phyloP scores from a whole-genome alignment of 2,888 invertebrate species.

The Zygothrica quintamaculata region DNA sequence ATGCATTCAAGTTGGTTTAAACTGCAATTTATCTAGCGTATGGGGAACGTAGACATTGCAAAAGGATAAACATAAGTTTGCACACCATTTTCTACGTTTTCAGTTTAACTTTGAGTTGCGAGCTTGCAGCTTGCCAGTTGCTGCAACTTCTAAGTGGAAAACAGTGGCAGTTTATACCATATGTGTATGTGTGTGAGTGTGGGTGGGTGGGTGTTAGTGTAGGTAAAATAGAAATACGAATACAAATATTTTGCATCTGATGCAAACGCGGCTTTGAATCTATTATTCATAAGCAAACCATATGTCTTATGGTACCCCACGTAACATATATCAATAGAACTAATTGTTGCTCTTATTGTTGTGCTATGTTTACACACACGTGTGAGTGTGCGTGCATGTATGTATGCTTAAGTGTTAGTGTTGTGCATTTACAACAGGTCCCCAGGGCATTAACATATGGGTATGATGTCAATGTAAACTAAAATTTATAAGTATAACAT shows the following conservation, averaged over 20 bases:
- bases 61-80: constrained; percentile 74
- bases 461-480: constrained; percentile 36
- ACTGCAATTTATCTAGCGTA: constrained; percentile 75
- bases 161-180: not conserved
- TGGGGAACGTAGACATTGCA: constrained; percentile 56
- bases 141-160: not conserved
- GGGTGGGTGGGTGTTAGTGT: constrained; percentile 6
- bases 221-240: constrained; percentile 41
- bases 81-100: constrained; percentile 66
- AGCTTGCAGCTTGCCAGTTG: not conserved
- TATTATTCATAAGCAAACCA: constrained; percentile 71
- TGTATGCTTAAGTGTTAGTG: not conserved
- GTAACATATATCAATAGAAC: constrained; percentile 63
- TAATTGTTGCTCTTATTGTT: constrained; percentile 66
- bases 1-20: constrained; percentile 76
- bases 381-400: constrained; percentile 23
- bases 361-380: constrained; percentile 31
- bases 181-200: no score
- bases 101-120: constrained; percentile 31
- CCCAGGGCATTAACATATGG: constrained; percentile 14
- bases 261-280: constrained; percentile 64
- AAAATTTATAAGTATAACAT: constrained; percentile 55
- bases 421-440: constrained; percentile 14
- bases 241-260: constrained; percentile 45
- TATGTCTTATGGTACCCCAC: constrained; percentile 62